Conservation (phyloP, 2,113 vertebrate genomes). For the Nansenia antarctica region DNA sequence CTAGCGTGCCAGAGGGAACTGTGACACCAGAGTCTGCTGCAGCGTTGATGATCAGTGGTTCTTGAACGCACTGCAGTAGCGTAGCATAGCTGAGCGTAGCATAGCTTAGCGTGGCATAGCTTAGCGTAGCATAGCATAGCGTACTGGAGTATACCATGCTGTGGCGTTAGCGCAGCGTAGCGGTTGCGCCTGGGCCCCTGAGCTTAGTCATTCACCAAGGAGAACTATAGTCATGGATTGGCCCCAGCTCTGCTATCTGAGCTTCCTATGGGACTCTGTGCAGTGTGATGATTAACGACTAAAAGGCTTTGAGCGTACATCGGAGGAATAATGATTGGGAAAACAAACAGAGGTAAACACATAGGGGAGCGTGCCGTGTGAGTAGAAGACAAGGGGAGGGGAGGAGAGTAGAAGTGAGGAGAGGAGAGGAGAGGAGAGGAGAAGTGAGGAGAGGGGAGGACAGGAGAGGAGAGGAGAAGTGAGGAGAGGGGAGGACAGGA, state of each 20-base stretch:
- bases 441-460: too few relatives aligned
- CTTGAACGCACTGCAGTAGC: constrained; percentile 2
- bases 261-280: constrained; percentile 6
- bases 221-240: background rate
- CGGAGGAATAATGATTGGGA: constrained; percentile 24
- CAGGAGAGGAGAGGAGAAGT: too few relatives aligned
- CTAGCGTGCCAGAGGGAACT: background rate
- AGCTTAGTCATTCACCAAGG: too few relatives aligned
- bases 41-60: background rate
- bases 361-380: too few relatives aligned
- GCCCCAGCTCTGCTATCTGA: background rate
- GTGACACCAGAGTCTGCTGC: background rate
- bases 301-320: constrained; percentile 17
- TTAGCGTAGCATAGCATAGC: background rate
- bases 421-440: too few relatives aligned
- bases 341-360: constrained; percentile 7
- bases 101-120: background rate
- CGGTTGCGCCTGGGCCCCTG: background rate
- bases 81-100: too few relatives aligned
- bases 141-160: too few relatives aligned
- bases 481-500: too few relatives aligned
- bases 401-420: too few relatives aligned
- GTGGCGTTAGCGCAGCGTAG: too few relatives aligned
- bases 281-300: constrained; percentile 20
- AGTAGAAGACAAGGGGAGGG: too few relatives aligned